Evolutionary conservation across 2,113 vertebrate species (phyloP), one percentile per base, ranked within the genome.

Genomic region (Malurus cyaneus): DNA sequence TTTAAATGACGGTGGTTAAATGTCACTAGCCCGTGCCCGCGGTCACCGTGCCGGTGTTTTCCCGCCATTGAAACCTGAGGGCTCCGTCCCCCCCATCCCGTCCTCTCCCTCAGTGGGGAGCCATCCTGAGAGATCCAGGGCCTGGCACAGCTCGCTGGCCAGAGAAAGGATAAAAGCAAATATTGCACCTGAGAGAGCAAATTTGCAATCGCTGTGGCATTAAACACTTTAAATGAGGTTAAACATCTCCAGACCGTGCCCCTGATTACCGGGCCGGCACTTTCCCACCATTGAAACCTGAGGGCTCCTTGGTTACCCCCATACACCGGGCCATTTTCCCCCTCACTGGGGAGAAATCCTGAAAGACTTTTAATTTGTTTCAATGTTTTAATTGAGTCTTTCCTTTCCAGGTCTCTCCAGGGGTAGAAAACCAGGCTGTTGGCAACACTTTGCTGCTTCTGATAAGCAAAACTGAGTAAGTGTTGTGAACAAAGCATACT

Each of bases 71-170:
- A 71, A 71, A 26, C 6, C 12, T 52, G 34, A 53, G 41, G 21
- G 28, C 67, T 86, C 24, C 3, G 0, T 36, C 11, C 6, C 1
- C 34, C 31, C 4, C 0, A 39, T 10, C 18, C 62, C 12, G 60
- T 64, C 19, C 50, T 17, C 28, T 17, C 31, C 76, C 71, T 62
- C 39, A 67, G 41, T 3, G 61, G 11, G 8, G 24, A 87, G 17
- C 15, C 29, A 31, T 20, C 42, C 50, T 39, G 19, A 34, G 34
- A 56, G 3, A 14, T 39, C 39, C 39, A 39, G 39, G 39, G 39
- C 39, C 39, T 39, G 39, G 39, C 39, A 11, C 10, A 39, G 39
- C 39, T 39, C 39, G 39, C 39, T 39, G 39, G 39, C 39, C 39
- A 39, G 39, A 39, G 39, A 39, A 39, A 39, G 39, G 39, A 39